phyloP scores from a whole-genome alignment of 2,888 invertebrate genomes.

The Drosophila quasianomalipes region DNA sequence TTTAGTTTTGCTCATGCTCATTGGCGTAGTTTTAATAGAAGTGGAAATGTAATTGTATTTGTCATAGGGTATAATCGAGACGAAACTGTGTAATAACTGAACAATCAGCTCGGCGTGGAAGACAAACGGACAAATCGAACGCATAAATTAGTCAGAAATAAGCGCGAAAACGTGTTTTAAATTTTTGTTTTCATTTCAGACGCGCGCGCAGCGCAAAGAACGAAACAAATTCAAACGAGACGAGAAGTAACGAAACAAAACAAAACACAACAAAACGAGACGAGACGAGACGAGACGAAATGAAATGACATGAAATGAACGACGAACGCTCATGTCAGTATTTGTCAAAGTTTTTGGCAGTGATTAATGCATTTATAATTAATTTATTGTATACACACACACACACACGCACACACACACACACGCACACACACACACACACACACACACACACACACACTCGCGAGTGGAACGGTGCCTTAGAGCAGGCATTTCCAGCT shows the following conservation, averaged over 20 bases:
- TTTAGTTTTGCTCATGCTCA: not conserved
- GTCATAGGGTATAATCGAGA: conserved; percentile 54
- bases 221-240: conserved; percentile 16
- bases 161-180: conserved; percentile 82
- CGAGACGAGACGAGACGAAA: conserved; percentile 27
- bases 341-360: conserved; percentile 82
- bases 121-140: conserved; percentile 71
- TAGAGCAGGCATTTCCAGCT: conserved; percentile 41
- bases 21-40: not conserved
- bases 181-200: conserved; percentile 78
- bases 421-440: conserved; percentile 22
- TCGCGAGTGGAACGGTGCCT: conserved; percentile 15
- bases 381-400: conserved; percentile 74
- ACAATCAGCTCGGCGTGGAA: conserved; percentile 40
- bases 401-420: conserved; percentile 6
- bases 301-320: conserved; percentile 61
- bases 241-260: conserved; percentile 2
- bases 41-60: not conserved
- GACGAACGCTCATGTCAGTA: conserved; percentile 80
- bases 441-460: conserved; percentile 20
- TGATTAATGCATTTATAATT: conserved; percentile 84
- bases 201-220: conserved; percentile 42
- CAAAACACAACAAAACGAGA: conserved; percentile 2
- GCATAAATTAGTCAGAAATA: conserved; percentile 79
- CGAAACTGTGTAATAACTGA: conserved; percentile 53